These are phyloP conservation scores for Aspidiotus destructor DNA, from an alignment of 2,888 invertebrate species.

Conservation along the genomic window DNA sequence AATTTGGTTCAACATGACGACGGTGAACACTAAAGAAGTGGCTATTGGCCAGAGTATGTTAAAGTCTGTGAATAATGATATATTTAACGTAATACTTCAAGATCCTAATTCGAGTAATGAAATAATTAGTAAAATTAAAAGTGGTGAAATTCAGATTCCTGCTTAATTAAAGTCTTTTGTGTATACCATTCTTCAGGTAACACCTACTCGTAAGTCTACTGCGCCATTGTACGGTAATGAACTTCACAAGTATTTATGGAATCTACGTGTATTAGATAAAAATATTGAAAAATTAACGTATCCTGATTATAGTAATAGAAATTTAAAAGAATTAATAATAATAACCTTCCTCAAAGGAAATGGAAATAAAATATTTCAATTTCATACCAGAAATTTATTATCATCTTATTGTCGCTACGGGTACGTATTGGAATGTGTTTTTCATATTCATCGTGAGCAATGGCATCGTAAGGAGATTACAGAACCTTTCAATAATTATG, in stretches of 20 bases:
- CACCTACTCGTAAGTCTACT: neutral
- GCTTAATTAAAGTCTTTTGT: neutral
- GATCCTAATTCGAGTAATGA: neutral
- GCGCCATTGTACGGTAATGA: neutral
- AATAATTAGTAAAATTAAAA: neutral
- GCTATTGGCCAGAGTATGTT: too few relatives aligned
- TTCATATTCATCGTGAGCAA: neutral
- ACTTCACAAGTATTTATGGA: neutral
- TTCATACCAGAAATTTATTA: neutral
- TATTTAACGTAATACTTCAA: too few relatives aligned
- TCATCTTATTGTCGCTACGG: neutral
- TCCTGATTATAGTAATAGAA: neutral
- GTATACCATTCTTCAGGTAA: neutral
- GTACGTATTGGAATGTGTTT: neutral
- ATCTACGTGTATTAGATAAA: neutral
- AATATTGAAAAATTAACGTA: neutral
- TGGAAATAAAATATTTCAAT: too few relatives aligned
- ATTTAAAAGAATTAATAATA: neutral
- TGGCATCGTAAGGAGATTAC: neutral
- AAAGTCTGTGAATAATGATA: too few relatives aligned
- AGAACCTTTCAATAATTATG: neutral
- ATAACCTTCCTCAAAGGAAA: too few relatives aligned
- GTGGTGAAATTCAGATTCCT: constrained; percentile 5
- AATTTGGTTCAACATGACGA: too few relatives aligned
- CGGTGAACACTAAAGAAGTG: too few relatives aligned